Conservation (phyloP, 2,888 invertebrate species). For the Gymnosoma rotundatum region DNA sequence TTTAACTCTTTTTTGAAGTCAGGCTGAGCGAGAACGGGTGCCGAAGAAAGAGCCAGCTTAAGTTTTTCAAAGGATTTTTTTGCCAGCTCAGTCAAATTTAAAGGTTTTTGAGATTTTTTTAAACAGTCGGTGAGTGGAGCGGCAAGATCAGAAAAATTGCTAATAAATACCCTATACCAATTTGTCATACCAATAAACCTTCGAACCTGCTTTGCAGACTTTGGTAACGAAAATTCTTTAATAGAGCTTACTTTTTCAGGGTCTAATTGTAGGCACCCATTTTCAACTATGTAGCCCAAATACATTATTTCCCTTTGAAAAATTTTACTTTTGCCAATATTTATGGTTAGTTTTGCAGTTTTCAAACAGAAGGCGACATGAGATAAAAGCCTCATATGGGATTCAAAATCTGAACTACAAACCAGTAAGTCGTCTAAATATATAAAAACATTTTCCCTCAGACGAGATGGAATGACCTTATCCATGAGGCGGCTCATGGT, state of each 20-base stretch:
- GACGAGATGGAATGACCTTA: constrained; percentile 30
- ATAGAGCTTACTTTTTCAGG: constrained; percentile 42
- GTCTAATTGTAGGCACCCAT: constrained; percentile 43
- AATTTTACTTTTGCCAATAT: constrained; percentile 40
- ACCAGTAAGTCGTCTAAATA: constrained; percentile 53
- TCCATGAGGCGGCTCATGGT: constrained; percentile 55
- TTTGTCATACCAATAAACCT: constrained; percentile 45
- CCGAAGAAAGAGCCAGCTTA: background rate
- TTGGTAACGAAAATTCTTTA: constrained; percentile 24
- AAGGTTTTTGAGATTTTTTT: constrained; percentile 9
- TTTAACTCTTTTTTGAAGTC: no score
- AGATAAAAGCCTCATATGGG: constrained; percentile 2
- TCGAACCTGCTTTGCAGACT: constrained; percentile 13
- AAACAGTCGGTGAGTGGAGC: constrained; percentile 37
- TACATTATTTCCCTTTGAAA: constrained; percentile 27
- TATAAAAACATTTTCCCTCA: constrained; percentile 51
- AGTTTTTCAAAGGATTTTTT: background rate
- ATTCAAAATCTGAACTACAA: constrained; percentile 19
- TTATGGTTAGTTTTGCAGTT: constrained; percentile 21
- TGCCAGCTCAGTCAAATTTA: background rate
- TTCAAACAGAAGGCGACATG: constrained; percentile 13
- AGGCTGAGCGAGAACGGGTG: no score
- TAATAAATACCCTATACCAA: background rate
- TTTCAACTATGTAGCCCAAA: constrained; percentile 29
- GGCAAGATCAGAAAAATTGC: constrained; percentile 46